Conservation (phyloP, 2,888 invertebrate species). For the Mycalesis mineus region DNA sequence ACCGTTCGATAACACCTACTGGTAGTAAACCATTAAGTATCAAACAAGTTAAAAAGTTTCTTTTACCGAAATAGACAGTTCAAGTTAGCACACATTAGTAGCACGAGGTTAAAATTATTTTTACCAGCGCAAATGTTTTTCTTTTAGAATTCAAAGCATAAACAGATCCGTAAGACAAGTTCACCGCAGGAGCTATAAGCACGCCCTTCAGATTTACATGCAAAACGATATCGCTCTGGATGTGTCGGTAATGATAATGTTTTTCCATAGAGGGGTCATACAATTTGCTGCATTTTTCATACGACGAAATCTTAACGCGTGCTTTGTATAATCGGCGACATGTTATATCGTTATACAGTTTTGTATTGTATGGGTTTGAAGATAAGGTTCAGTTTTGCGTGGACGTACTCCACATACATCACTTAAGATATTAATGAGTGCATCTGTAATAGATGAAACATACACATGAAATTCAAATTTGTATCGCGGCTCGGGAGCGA, state of each 20-base stretch:
- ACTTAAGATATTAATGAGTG: constrained; percentile 78
- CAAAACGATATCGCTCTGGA: constrained; percentile 58
- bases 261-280: constrained; percentile 71
- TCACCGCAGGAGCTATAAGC: constrained; percentile 37
- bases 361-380: constrained; percentile 33
- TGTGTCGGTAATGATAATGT: constrained; percentile 66
- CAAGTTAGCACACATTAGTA: too few relatives aligned
- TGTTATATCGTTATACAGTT: constrained; percentile 24
- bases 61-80: too few relatives aligned
- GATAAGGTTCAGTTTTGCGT: constrained; percentile 51
- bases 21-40: too few relatives aligned
- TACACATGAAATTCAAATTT: constrained; percentile 79
- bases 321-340: constrained; percentile 58
- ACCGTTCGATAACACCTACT: too few relatives aligned
- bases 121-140: neutral
- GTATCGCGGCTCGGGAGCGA: constrained; percentile 68
- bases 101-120: too few relatives aligned
- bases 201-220: constrained; percentile 64
- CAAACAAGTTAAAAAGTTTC: too few relatives aligned
- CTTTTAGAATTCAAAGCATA: neutral
- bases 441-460: constrained; percentile 78
- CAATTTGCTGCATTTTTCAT: constrained; percentile 75
- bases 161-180: constrained; percentile 31
- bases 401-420: constrained; percentile 58
- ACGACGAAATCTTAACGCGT: constrained; percentile 68